phyloP scores from a whole-genome alignment of 2,888 invertebrate species.

The Folsomia manolachei region DNA sequence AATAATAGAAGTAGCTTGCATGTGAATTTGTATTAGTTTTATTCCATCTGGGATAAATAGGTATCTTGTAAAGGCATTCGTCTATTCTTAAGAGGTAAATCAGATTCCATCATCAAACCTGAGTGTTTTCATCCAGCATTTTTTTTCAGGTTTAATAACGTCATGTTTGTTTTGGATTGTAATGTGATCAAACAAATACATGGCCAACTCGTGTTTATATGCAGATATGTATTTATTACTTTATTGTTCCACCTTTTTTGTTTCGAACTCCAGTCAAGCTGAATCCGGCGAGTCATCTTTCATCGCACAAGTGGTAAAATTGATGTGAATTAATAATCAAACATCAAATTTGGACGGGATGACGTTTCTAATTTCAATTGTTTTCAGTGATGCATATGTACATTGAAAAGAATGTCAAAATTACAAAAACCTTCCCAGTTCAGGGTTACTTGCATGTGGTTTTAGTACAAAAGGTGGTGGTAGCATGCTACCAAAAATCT shows the following conservation, averaged over 20 bases:
- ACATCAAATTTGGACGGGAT: not conserved
- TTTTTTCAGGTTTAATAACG: no score
- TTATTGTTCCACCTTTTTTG: constrained; percentile 12
- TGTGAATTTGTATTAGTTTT: no score
- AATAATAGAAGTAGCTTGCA: not conserved
- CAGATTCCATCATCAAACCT: not conserved
- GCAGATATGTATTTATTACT: constrained; percentile 13
- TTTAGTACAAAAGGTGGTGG: not conserved
- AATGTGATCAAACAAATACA: not conserved
- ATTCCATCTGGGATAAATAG: no score
- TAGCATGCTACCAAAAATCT: not conserved
- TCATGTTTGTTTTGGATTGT: no score
- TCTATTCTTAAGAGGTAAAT: not conserved
- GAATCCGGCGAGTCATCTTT: not conserved
- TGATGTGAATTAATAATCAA: not conserved
- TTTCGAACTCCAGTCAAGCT: not conserved
- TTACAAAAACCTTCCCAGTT: no score
- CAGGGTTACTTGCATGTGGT: no score
- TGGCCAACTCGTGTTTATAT: not conserved
- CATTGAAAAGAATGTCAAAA: no score
- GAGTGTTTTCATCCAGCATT: no score
- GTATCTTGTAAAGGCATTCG: not conserved
- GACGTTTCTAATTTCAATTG: not conserved
- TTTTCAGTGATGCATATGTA: not conserved
- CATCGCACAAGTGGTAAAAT: not conserved